phyloP scores from a whole-genome alignment of 2,888 invertebrate species.

The Epinotia demarniana region DNA sequence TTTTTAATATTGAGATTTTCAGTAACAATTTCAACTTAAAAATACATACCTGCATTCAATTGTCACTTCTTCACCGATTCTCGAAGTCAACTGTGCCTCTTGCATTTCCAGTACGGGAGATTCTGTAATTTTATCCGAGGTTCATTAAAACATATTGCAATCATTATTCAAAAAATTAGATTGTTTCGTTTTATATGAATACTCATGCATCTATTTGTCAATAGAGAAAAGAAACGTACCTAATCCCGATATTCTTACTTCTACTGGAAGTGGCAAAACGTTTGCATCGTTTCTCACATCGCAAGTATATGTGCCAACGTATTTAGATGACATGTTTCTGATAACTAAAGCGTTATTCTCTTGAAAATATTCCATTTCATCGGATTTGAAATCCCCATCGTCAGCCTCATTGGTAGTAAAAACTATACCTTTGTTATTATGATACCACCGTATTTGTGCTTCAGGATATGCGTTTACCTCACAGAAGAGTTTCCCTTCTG shows the following conservation, averaged over 20 bases:
- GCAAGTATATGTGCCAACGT: conserved; percentile 68
- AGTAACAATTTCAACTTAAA: background rate
- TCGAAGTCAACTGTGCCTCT: conserved; percentile 54
- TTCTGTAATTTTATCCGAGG: conserved; percentile 56
- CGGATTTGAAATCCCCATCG: conserved; percentile 52
- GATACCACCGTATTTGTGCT: conserved; percentile 66
- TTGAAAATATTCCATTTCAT: conserved; percentile 24
- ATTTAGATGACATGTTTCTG: conserved; percentile 63
- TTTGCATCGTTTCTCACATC: conserved; percentile 59
- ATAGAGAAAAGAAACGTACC: conserved; percentile 56
- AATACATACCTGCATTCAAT: conserved; percentile 66
- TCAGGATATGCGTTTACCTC: conserved; percentile 70
- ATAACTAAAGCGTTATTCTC: conserved; percentile 62
- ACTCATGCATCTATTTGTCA: background rate
- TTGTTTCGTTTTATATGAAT: too few species aligned
- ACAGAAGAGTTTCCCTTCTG: conserved; percentile 63
- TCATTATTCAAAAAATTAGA: too few species aligned
- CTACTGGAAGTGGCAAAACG: conserved; percentile 53
- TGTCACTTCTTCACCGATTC: conserved; percentile 59
- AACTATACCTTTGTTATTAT: conserved; percentile 61
- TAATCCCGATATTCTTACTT: conserved; percentile 65
- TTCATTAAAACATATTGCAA: too few species aligned
- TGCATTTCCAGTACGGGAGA: conserved; percentile 59
- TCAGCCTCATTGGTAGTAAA: conserved; percentile 28
- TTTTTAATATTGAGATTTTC: background rate